Evolutionary conservation across 2,797 vertebrate genomes (phyloP), one percentile per base, ranked within the genome.

Genomic region (Urophycis tenuis): DNA sequence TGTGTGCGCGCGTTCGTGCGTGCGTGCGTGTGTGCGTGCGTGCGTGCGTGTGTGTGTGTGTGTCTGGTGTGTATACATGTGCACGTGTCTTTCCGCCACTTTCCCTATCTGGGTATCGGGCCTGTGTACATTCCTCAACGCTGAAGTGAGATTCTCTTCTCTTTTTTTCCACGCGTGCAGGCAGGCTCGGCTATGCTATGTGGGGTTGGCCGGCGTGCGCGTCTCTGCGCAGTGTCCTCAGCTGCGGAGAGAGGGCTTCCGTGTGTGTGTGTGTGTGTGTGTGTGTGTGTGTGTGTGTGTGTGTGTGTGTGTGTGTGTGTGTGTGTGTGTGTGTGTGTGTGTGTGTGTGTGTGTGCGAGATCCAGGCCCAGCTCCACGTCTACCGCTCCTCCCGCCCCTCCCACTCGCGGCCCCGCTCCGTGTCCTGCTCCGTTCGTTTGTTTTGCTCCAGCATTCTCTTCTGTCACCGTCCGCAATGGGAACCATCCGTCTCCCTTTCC

Each of bases 341-440:
- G n/a, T n/a, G n/a, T n/a, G n/a, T n/a, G n/a, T n/a, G n/a, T n/a
- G n/a, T n/a, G n/a, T n/a, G n/a, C n/a, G n/a, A n/a, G 77, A 41
- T 78, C 76, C 79, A 84, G 53, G 17, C 67, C 4, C 72, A 81
- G 83, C 79, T 90, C 87, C 88, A 90, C 88, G 87, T 90, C 90
- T 88, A 86, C 88, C 80, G 79, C 86, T 49, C 45, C 45, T 22
- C 45, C 45, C 6, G 17, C 19, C 22, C 45, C 45, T 53, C 45
- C 45, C 45, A 53, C 45, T 53, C 19, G 22, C 17, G 22, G 45
- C 2, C 45, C 8, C 73, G 77, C 71, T 35, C 81, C 80, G 49
- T 79, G 82, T 77, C 76, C 75, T 76, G 75, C 53, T 74, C 69
- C 79, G 60, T 85, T 75, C 74, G 78, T 84, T 81, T 83, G 33